Percentiles rank a stretch among this genome's conserved stretches.
phyloP scores from a whole-genome alignment of 2,888 invertebrate species.

The Lamellibrachia satsuma region DNA sequence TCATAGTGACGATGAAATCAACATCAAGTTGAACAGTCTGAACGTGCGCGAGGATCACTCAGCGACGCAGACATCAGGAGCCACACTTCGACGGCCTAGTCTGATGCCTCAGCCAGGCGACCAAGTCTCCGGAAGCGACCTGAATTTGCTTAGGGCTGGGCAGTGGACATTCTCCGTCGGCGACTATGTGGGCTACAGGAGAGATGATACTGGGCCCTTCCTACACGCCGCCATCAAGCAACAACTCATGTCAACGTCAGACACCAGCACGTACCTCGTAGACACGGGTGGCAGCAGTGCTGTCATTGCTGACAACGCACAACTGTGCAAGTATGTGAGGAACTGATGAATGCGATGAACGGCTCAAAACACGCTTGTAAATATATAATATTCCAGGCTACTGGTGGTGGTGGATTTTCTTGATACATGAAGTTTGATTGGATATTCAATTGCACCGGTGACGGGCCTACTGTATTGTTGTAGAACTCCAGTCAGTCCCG shows the following conservation, averaged over 20 bases:
- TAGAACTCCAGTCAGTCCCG: background rate
- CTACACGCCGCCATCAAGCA: constrained; percentile 28
- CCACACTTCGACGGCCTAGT: background rate
- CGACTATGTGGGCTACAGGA: constrained; percentile 37
- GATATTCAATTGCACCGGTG: background rate
- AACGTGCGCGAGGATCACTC: constrained; percentile 36
- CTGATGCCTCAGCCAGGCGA: constrained; percentile 35
- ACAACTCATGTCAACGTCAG: constrained; percentile 28
- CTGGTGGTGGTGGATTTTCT: background rate
- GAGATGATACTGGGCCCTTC: background rate
- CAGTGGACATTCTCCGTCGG: constrained; percentile 24
- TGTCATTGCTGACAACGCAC: constrained; percentile 26
- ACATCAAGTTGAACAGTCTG: constrained; percentile 35
- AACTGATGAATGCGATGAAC: background rate
- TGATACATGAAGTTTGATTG: background rate
- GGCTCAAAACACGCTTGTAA: background rate
- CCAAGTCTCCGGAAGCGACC: constrained; percentile 30
- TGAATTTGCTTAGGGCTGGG: constrained; percentile 24
- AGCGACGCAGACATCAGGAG: constrained; percentile 17
- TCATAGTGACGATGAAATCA: constrained; percentile 29
- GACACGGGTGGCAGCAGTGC: background rate
- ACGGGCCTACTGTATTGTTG: background rate
- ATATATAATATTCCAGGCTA: background rate
- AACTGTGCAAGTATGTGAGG: constrained; percentile 31
- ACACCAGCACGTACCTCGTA: constrained; percentile 26